phyloP scores from a whole-genome alignment of 1,140 invertebrate genomes.

The Trichoplusia ni region DNA sequence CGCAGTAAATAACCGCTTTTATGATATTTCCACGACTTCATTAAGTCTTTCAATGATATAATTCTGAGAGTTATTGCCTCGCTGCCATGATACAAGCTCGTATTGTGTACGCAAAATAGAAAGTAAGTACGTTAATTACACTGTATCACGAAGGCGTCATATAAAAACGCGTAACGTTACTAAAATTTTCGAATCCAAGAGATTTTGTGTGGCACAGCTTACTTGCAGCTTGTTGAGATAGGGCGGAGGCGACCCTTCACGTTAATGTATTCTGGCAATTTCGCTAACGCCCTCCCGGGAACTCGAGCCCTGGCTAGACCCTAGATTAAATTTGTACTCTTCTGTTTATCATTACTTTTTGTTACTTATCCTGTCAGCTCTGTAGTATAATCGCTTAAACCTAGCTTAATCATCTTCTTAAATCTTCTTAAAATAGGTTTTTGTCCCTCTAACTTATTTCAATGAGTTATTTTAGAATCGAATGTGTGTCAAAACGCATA shows the following conservation, averaged over 20 bases:
- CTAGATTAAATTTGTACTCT: constrained; percentile 69
- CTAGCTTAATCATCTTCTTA: constrained; percentile 6
- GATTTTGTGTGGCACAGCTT: constrained; percentile 50
- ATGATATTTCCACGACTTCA: constrained; percentile 59
- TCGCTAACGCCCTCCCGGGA: constrained; percentile 53
- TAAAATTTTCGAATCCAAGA: constrained; percentile 46
- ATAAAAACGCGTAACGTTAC: constrained; percentile 38
- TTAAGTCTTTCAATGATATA: constrained; percentile 51
- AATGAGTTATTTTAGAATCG: too few relatives aligned
- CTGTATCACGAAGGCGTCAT: background rate
- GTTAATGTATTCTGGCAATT: constrained; percentile 75
- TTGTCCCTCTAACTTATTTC: too few relatives aligned
- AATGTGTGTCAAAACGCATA: too few relatives aligned
- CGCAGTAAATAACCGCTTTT: constrained; percentile 57
- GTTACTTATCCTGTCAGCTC: constrained; percentile 39
- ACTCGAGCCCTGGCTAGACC: constrained; percentile 48
- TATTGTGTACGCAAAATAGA: constrained; percentile 25
- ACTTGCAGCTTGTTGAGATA: constrained; percentile 61
- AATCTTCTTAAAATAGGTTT: too few relatives aligned
- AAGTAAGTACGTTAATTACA: constrained; percentile 31
- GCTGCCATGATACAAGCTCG: constrained; percentile 36
- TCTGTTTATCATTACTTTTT: constrained; percentile 60
- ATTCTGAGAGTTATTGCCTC: constrained; percentile 42
- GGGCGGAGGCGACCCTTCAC: constrained; percentile 50
- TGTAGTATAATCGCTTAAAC: constrained; percentile 18